Evolutionary conservation across 2,113 vertebrate species (phyloP), one percentile per base, ranked within the genome.

Genomic region (Loxodonta africana): DNA sequence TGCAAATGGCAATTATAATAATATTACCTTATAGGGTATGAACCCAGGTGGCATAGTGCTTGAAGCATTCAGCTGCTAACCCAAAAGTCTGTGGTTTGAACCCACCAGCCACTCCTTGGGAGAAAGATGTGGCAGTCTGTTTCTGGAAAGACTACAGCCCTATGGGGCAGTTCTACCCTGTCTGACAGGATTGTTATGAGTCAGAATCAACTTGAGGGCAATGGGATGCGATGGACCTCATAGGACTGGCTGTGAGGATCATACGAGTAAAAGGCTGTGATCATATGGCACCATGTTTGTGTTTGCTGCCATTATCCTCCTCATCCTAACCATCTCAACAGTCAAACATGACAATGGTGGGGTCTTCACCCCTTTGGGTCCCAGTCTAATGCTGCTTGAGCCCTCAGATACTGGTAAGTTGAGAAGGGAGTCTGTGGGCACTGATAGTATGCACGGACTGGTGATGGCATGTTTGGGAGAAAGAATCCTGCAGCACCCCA

Each of bases 281-380:
- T 14, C 63, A 46, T 3, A 1, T 0, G 0, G 12, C 2, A 0
- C 41, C 21, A 1, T 65, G 6, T 65, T 0, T 30, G 23, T 1
- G 9, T 18, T 20, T 12, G 18, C 5, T 51, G 21, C 26, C 11
- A 0, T 26, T 74, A 14, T 17, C n/a, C 1, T 28, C 48, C 5
- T 60, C 14, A 7, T 41, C n/a, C 37, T n/a, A 51, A 51, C 51
- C 26, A 23, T 8, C 20, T 51, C 67, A 60, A 2, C 1, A 21
- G 46, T 9, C 18, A 37, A 65, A 2, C 28, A 33, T 26, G 44
- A 33, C 25, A 53, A n/a, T n/a, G 67, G 4, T 63, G 12, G 10
- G 18, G 12, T 18, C n/a, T 60, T 71, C 69, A 51, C 23, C 62
- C 67, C 37, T 67, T 10, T 2, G 53, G 20, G 3, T 11, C 11